These are phyloP conservation scores for Trypoxylus dichotomus DNA, from an alignment of 1,140 invertebrate genomes.

Conservation along the genomic window DNA sequence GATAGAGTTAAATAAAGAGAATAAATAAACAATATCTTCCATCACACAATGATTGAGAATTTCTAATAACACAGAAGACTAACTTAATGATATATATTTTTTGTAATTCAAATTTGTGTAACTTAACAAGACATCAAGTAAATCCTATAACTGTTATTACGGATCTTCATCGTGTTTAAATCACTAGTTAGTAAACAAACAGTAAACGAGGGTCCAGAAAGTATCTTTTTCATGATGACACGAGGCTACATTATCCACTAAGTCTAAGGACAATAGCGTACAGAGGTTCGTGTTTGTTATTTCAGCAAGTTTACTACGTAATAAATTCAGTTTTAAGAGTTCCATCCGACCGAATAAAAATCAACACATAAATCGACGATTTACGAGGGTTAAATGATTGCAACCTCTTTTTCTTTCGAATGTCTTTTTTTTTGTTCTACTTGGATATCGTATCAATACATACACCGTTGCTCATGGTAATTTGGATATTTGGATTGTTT, in stretches of 20 bases:
- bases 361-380: constrained; percentile 22
- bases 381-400: constrained; percentile 6
- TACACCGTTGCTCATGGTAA: no score
- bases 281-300: constrained; percentile 2
- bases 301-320: constrained; percentile 9
- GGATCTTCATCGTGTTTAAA: background rate
- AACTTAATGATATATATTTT: no score
- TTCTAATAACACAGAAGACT: no score
- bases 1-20: no score
- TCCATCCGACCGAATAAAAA: constrained; percentile 9
- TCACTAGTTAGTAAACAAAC: background rate
- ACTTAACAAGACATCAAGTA: no score
- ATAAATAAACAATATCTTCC: no score
- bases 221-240: background rate
- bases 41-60: no score
- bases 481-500: no score
- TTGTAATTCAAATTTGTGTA: no score
- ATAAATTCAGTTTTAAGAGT: constrained; percentile 23
- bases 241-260: background rate
- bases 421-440: background rate
- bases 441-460: background rate
- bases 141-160: no score
- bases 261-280: background rate
- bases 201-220: background rate
- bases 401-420: background rate